These are phyloP conservation scores for Pseudochromis fuscus DNA, from an alignment of 2,797 vertebrate genomes.

Conservation along the genomic window DNA sequence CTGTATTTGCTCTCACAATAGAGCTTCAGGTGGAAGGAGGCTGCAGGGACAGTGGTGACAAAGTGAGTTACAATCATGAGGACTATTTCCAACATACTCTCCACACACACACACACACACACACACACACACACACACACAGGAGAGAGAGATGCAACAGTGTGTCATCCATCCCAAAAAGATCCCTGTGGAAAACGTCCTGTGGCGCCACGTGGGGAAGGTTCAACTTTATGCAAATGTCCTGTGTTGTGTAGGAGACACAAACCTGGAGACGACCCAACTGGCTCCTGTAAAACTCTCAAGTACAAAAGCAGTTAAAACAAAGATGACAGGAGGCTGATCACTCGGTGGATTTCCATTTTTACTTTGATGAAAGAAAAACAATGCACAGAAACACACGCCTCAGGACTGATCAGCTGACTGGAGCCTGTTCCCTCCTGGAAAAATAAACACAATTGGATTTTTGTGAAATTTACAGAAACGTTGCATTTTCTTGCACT, in stretches of 20 bases:
- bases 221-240: not conserved
- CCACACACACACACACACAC: no score
- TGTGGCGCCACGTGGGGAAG: not conserved
- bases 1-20: not conserved
- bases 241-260: not conserved
- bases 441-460: no score
- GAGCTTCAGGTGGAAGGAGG: not conserved
- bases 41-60: conserved; percentile 11
- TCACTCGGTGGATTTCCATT: not conserved
- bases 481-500: no score
- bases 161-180: not conserved
- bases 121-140: no score
- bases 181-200: conserved; percentile 8
- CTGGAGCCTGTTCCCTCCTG: no score
- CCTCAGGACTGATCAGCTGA: no score
- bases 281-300: not conserved
- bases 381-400: not conserved
- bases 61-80: conserved; percentile 23
- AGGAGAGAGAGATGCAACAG: not conserved
- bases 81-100: not conserved
- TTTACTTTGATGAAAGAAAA: not conserved
- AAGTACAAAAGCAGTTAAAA: conserved; percentile 1
- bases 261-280: not conserved
- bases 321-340: not conserved
- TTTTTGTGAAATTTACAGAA: no score